These are phyloP conservation scores for Caenorhabditis remanei DNA, from an alignment of 1,140 invertebrate species.

Conservation along the genomic window DNA sequence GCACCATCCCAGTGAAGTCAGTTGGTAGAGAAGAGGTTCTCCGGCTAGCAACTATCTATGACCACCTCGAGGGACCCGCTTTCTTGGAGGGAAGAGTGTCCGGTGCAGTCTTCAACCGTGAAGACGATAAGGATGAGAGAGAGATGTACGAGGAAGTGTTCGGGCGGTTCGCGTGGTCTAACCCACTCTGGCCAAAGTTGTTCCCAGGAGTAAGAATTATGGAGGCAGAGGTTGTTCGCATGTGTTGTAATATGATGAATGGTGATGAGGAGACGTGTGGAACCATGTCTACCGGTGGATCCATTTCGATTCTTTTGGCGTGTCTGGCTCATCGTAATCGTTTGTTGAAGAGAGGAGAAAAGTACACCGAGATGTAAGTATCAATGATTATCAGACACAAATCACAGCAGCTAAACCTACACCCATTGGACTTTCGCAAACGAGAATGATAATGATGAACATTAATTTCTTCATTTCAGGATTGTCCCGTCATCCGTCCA, in stretches of 20 bases:
- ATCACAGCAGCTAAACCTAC: too few relatives aligned
- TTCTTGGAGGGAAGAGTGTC: conserved; percentile 61
- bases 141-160: conserved; percentile 87
- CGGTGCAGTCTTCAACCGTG: conserved; percentile 82
- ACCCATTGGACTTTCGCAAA: too few relatives aligned
- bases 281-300: conserved; percentile 92
- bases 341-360: conserved; percentile 86
- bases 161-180: conserved; percentile 89
- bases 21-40: conserved; percentile 69
- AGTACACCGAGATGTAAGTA: conserved; percentile 85
- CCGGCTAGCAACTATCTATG: conserved; percentile 65
- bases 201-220: conserved; percentile 98
- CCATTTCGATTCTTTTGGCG: conserved; percentile 96
- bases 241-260: conserved; percentile 88
- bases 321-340: conserved; percentile 95
- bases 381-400: too few relatives aligned
- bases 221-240: conserved; percentile 96
- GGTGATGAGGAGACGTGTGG: conserved; percentile 88
- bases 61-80: conserved; percentile 50
- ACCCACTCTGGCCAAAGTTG: conserved; percentile 95
- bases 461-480: conserved; percentile 58
- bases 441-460: too few relatives aligned
- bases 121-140: conserved; percentile 82
- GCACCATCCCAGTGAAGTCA: conserved; percentile 82
- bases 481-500: conserved; percentile 91